Evolutionary conservation across 2,113 vertebrate genomes (phyloP).

Genomic region (Xiphorhynchus elegans): DNA sequence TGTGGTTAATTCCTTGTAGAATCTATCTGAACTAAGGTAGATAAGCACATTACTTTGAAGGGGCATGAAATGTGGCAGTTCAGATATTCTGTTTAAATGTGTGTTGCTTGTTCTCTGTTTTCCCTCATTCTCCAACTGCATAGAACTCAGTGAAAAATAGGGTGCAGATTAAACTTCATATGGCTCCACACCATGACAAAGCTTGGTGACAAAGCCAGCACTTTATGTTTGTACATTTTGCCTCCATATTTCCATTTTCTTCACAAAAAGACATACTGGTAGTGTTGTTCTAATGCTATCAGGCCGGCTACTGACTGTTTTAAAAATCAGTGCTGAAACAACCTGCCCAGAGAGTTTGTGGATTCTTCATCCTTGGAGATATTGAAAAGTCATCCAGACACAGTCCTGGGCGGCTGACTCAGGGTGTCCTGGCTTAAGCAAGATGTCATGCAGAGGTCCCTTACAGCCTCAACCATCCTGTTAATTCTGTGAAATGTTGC

Average conservation of each 20-base stretch:
- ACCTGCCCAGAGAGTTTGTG: not conserved
- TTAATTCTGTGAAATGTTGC: not conserved
- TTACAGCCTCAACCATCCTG: not conserved
- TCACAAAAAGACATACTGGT: not conserved
- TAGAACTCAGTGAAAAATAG: not conserved
- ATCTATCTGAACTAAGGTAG: not conserved
- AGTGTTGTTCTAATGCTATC: not conserved
- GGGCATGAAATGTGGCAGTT: not conserved
- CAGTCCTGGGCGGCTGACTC: fast-evolving
- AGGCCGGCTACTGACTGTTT: not conserved
- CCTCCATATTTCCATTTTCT: not conserved
- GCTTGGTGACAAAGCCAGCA: not conserved
- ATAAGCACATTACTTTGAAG: not conserved
- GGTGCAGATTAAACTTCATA: not conserved
- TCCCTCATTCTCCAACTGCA: not conserved
- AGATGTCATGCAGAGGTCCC: not conserved
- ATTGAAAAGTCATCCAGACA: not conserved
- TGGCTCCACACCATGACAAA: not conserved
- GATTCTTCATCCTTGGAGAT: not conserved
- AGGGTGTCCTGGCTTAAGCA: not conserved
- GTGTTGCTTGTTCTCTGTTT: not conserved
- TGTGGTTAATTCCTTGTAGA: not conserved
- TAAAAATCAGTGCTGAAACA: not conserved
- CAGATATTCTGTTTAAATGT: not conserved
- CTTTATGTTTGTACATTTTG: not conserved